Conservation (phyloP, 2,888 invertebrate genomes). For the Leptopilina drosophilae region DNA sequence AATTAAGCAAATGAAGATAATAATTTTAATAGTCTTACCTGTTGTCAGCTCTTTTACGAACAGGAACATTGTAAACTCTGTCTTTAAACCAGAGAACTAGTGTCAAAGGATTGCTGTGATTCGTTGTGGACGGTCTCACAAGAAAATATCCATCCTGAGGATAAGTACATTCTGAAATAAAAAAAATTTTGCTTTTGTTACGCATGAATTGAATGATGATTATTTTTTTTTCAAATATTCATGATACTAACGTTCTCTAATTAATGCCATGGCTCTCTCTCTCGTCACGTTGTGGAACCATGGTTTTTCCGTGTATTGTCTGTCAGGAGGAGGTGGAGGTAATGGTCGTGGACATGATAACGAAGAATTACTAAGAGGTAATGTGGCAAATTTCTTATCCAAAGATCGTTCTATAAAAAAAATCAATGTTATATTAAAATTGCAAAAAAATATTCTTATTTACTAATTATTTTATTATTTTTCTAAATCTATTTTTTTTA, state of each 20-base stretch:
- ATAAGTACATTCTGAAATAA: conserved; percentile 64
- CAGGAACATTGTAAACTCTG: conserved; percentile 74
- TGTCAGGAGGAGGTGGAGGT: conserved; percentile 69
- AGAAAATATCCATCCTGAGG: conserved; percentile 74
- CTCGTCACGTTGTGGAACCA: conserved; percentile 74
- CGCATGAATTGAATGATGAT: too few relatives aligned
- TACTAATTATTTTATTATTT: too few relatives aligned
- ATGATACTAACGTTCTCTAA: conserved; percentile 69
- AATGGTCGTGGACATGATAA: conserved; percentile 68
- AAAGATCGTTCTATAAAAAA: conserved; percentile 69
- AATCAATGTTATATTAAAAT: not conserved
- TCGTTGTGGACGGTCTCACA: conserved; percentile 72
- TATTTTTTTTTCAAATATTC: not conserved
- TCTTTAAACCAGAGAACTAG: conserved; percentile 74
- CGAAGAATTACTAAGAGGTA: conserved; percentile 68
- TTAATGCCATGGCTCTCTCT: conserved; percentile 69
- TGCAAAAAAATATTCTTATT: too few relatives aligned
- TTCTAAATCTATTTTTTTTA: too few relatives aligned
- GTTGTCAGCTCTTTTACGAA: conserved; percentile 73
- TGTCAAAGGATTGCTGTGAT: conserved; percentile 75
- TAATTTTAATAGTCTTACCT: conserved; percentile 61
- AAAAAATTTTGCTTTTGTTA: not conserved
- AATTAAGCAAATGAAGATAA: not conserved
- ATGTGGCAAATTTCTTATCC: conserved; percentile 70
- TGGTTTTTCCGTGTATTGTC: conserved; percentile 67